Evolutionary conservation across 2,888 invertebrate genomes (phyloP).

Genomic region (Zaprionus lineosus): DNA sequence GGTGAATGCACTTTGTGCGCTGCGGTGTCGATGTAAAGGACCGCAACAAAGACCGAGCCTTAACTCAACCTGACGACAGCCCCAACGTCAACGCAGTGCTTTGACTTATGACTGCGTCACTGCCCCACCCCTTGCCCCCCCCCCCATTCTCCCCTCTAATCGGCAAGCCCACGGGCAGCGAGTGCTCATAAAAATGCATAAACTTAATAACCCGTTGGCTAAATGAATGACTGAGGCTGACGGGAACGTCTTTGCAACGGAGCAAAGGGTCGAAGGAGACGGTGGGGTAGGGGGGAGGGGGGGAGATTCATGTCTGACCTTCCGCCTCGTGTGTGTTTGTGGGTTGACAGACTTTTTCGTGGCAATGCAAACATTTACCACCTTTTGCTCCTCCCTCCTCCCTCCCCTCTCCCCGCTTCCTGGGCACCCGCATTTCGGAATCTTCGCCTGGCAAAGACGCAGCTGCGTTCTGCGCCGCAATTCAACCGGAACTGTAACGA

Average conservation of each 20-base stretch:
- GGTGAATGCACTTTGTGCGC: constrained; percentile 66
- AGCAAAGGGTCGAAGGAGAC: too few species aligned
- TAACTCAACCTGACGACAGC: constrained; percentile 25
- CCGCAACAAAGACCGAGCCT: constrained; percentile 27
- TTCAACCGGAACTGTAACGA: constrained; percentile 65
- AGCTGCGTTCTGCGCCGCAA: constrained; percentile 35
- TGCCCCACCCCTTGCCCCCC: background rate
- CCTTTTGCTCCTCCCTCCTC: constrained; percentile 5
- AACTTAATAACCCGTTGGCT: constrained; percentile 51
- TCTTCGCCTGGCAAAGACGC: constrained; percentile 34
- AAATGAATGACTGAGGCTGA: constrained; percentile 1
- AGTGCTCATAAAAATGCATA: constrained; percentile 52
- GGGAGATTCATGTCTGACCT: constrained; percentile 49
- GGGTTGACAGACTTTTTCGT: constrained; percentile 33
- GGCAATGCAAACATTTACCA: constrained; percentile 48
- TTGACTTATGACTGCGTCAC: constrained; percentile 54
- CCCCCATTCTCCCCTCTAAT: too few species aligned
- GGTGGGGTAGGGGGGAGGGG: background rate
- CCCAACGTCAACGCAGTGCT: constrained; percentile 33
- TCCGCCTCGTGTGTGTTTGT: constrained; percentile 38
- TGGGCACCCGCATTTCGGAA: constrained; percentile 30
- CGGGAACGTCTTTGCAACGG: too few species aligned
- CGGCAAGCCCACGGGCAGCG: background rate
- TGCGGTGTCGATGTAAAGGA: constrained; percentile 54
- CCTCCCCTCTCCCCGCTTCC: too few species aligned